Percentiles rank a stretch among this genome's conserved stretches.
These are phyloP conservation scores for Mormyrops attenuatus DNA, from an alignment of 2,797 vertebrate species.

Conservation along the genomic window DNA sequence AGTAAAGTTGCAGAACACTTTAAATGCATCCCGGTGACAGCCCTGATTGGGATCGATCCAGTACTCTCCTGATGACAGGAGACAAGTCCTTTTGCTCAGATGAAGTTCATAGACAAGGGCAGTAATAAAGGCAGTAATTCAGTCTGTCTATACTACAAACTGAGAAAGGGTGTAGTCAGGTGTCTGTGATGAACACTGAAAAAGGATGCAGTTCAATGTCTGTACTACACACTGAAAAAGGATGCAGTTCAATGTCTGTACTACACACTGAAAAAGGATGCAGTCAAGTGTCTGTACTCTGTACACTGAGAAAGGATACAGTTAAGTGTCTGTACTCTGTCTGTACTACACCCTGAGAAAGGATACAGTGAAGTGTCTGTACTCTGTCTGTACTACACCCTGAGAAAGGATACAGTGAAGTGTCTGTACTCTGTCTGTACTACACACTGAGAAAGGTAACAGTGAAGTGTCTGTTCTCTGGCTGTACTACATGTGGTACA, in stretches of 20 bases:
- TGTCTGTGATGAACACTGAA: not conserved
- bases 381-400: not conserved
- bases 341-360: not conserved
- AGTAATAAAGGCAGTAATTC: not conserved
- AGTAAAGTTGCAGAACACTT: constrained; percentile 88
- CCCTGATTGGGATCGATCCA: constrained; percentile 97
- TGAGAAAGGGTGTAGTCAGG: not conserved
- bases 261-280: not conserved
- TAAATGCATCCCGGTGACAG: constrained; percentile 75
- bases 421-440: not conserved
- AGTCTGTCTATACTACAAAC: not conserved
- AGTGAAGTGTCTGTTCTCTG: not conserved
- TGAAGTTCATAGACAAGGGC: not conserved
- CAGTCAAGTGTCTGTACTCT: not conserved
- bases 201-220: not conserved
- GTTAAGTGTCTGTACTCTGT: not conserved
- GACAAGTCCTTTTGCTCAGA: not conserved
- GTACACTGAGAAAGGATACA: not conserved
- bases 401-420: no score
- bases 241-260: not conserved
- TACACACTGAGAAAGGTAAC: not conserved
- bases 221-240: not conserved
- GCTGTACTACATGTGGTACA: not conserved
- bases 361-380: not conserved
- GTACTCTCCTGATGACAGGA: constrained; percentile 70